These are phyloP conservation scores for Micromussa lordhowensis DNA, from an alignment of 92 coral and sea anemone species.

Conservation along the genomic window DNA sequence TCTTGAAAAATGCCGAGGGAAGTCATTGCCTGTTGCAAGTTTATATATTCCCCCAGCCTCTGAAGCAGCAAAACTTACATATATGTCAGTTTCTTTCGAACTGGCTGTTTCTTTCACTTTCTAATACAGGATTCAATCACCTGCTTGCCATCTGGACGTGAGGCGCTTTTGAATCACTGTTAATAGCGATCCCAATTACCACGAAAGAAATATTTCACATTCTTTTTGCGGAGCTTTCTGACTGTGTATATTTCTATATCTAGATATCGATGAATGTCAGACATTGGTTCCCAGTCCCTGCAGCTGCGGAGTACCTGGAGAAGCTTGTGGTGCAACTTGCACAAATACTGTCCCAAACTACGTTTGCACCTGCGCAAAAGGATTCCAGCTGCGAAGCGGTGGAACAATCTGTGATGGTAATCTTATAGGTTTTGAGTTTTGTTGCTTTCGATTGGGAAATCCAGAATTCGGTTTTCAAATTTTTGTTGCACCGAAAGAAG, in stretches of 20 bases:
- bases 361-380: constrained; percentile 22
- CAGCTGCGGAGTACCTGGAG: constrained; percentile 22
- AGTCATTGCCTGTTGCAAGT: too few relatives aligned
- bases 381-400: constrained; percentile 25
- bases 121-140: too few relatives aligned
- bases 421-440: neutral
- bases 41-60: too few relatives aligned
- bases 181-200: neutral
- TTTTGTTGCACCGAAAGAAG: neutral
- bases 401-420: constrained; percentile 37
- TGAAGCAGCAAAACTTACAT: too few relatives aligned
- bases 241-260: neutral
- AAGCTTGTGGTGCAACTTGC: constrained; percentile 24
- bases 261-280: constrained; percentile 25
- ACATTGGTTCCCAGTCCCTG: constrained; percentile 33
- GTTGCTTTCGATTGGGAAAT: too few relatives aligned
- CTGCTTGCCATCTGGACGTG: too few relatives aligned
- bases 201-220: neutral
- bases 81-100: too few relatives aligned
- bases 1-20: neutral
- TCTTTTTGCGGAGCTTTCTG: neutral
- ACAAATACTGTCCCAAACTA: constrained; percentile 8
- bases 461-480: too few relatives aligned
- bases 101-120: too few relatives aligned
- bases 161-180: too few relatives aligned